phyloP scores from a whole-genome alignment of 1,140 invertebrate species.

The Drosophila nannoptera region DNA sequence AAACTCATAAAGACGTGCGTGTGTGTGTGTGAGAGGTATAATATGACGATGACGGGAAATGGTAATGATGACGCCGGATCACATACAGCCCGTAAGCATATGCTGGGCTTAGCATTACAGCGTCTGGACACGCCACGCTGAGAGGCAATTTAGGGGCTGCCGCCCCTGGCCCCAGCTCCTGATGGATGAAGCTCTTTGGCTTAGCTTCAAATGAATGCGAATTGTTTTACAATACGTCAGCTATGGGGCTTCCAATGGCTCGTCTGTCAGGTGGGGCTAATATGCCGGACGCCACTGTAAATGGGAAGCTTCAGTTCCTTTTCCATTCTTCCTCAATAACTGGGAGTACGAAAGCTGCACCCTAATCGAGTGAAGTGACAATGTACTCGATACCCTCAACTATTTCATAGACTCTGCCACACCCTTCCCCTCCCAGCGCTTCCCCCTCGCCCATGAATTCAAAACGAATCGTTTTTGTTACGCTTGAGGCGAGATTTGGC shows the following conservation, averaged over 20 bases:
- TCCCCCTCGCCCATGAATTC: background rate
- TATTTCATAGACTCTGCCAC: slow-evolving; percentile 1
- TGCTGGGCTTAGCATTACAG: slow-evolving; percentile 52
- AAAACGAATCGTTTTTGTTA: slow-evolving; percentile 20
- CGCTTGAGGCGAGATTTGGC: slow-evolving; percentile 9
- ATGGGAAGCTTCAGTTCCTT: too few relatives aligned
- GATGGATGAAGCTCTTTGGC: too few relatives aligned
- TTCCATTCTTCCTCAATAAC: too few relatives aligned
- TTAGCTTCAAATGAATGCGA: too few relatives aligned
- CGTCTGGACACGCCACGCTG: slow-evolving; percentile 26
- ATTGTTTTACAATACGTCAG: too few relatives aligned
- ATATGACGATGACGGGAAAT: slow-evolving; percentile 65
- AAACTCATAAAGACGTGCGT: slow-evolving; percentile 66
- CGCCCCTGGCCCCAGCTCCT: too few relatives aligned
- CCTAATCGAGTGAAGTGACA: too few relatives aligned
- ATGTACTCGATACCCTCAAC: too few relatives aligned
- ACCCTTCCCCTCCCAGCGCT: background rate
- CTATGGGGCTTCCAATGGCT: too few relatives aligned
- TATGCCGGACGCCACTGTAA: too few relatives aligned
- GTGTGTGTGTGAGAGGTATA: slow-evolving; percentile 38
- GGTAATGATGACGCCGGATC: slow-evolving; percentile 66
- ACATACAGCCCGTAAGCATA: slow-evolving; percentile 42
- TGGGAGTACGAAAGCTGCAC: too few relatives aligned
- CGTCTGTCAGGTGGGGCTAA: too few relatives aligned
- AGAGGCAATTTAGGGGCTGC: slow-evolving; percentile 29